Conservation (phyloP, 2,113 vertebrate genomes). For the Climacteris rufus region DNA sequence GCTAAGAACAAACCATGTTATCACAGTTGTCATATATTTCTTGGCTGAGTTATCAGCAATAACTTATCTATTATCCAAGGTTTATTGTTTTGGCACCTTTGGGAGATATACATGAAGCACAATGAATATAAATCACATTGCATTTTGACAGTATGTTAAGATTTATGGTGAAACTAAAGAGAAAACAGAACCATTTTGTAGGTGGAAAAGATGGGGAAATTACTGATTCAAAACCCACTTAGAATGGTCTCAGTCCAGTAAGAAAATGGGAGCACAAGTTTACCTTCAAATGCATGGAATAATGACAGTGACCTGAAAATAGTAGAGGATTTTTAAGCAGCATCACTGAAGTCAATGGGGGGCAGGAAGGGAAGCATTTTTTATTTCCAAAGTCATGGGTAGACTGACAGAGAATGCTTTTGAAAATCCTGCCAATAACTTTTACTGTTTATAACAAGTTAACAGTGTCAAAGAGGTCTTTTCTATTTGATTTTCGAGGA, state of each 20-base stretch:
- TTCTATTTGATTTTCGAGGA: not conserved
- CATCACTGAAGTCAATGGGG: not conserved
- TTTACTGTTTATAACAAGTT: not conserved
- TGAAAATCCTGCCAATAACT: not conserved
- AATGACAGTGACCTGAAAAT: not conserved
- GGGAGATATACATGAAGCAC: constrained; percentile 7
- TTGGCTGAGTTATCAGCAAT: constrained; percentile 52
- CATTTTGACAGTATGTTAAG: constrained; percentile 19
- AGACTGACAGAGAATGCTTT: not conserved
- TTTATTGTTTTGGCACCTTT: constrained; percentile 53
- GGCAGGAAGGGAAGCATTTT: not conserved
- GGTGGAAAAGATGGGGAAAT: not conserved
- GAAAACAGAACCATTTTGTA: not conserved
- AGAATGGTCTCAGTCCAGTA: not conserved
- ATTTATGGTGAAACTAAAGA: constrained; percentile 14
- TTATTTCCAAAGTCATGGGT: not conserved
- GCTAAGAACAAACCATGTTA: not conserved
- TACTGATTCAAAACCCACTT: not conserved
- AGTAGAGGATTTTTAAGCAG: not conserved
- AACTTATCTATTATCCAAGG: constrained; percentile 28
- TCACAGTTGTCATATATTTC: constrained; percentile 32
- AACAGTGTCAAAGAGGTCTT: not conserved
- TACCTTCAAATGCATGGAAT: not conserved
- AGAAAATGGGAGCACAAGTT: not conserved
- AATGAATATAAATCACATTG: constrained; percentile 28